Conservation (phyloP, 2,797 vertebrate genomes). For the Pangasius larnaudii region DNA sequence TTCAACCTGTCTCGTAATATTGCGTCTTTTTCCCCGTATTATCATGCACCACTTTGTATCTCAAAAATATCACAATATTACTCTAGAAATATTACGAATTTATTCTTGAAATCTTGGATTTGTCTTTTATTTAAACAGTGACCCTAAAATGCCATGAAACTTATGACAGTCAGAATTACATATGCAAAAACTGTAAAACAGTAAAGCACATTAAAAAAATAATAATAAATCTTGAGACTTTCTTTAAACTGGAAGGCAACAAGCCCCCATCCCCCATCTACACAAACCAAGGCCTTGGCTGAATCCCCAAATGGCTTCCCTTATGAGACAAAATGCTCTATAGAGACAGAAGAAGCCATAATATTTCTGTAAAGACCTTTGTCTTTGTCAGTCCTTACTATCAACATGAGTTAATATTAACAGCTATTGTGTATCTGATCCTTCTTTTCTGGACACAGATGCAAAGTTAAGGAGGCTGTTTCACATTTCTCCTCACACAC, state of each 20-base stretch:
- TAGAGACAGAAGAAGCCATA: not conserved
- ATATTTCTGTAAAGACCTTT: too few relatives aligned
- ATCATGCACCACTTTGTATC: not conserved
- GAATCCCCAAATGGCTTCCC: conserved; percentile 33
- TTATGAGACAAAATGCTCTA: not conserved
- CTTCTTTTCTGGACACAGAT: not conserved
- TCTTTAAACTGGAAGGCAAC: conserved; percentile 31
- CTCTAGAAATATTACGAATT: not conserved
- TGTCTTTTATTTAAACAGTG: not conserved
- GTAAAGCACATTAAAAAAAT: not conserved
- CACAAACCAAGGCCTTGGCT: conserved; percentile 48
- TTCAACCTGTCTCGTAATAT: not conserved
- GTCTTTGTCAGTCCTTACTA: not conserved
- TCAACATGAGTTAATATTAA: not conserved
- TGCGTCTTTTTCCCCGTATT: not conserved
- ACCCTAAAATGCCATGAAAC: not conserved
- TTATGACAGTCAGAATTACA: not conserved
- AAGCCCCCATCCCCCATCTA: conserved; percentile 51
- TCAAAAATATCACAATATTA: not conserved
- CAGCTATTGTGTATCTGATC: not conserved
- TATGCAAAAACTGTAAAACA: not conserved
- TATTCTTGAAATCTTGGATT: not conserved
- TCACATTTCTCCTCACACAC: not conserved
- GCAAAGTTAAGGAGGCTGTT: not conserved
- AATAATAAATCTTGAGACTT: not conserved